A percentile compares a stretch with the other conserved stretches of the same genome.
Evolutionary conservation across 2,888 invertebrate genomes (phyloP).

Genomic region (Melieria picta): DNA sequence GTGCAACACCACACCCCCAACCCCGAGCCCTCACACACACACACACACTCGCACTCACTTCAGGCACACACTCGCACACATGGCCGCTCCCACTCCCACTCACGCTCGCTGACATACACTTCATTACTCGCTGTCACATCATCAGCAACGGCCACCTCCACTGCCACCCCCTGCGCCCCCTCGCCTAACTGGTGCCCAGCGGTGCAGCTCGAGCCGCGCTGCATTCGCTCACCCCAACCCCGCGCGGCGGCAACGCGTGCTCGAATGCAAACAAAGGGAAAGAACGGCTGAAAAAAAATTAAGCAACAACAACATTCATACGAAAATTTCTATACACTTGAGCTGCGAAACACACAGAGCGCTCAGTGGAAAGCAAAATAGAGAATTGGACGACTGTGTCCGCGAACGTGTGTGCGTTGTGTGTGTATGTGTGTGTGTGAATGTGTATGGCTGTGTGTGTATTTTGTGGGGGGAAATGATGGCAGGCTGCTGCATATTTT

Average conservation of each 20-base stretch:
- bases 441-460: no score
- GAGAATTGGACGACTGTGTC: slow-evolving; percentile 5
- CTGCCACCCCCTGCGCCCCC: background rate
- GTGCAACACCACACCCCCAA: background rate
- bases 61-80: background rate
- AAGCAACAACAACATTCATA: slow-evolving; percentile 33
- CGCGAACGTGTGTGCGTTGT: background rate
- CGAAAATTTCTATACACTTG: slow-evolving; percentile 33
- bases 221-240: background rate
- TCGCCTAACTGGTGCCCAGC: background rate
- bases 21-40: slow-evolving; percentile 6
- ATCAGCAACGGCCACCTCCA: slow-evolving; percentile 2
- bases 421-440: background rate
- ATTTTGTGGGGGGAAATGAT: background rate
- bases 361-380: slow-evolving; percentile 5
- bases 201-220: background rate
- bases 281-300: slow-evolving; percentile 24
- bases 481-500: background rate
- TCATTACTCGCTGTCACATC: slow-evolving; percentile 1
- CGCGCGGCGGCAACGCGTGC: slow-evolving; percentile 1
- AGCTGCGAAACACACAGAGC: background rate
- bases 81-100: background rate
- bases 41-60: slow-evolving; percentile 1
- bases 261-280: slow-evolving; percentile 8
- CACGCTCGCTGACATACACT: slow-evolving; percentile 7